These are phyloP conservation scores for Diglossa cyanea DNA, from an alignment of 2,797 vertebrate genomes.

Conservation along the genomic window DNA sequence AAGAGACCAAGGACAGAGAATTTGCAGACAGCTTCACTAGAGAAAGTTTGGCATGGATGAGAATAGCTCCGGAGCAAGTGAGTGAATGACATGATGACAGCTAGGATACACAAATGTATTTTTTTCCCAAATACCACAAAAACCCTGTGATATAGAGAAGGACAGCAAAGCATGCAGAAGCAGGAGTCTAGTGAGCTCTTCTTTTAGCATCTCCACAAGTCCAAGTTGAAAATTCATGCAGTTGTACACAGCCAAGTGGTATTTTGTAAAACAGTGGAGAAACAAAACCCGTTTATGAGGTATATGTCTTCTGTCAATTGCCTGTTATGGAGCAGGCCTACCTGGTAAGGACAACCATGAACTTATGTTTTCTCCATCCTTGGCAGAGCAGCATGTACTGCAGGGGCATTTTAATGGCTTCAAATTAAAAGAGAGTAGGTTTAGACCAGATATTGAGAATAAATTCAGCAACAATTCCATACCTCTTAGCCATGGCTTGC, in stretches of 20 bases:
- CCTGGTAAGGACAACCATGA: background rate
- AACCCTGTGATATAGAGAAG: background rate
- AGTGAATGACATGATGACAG: background rate
- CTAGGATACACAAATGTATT: background rate
- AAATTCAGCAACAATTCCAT: background rate
- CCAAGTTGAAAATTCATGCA: background rate
- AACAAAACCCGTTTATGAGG: background rate
- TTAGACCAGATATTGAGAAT: background rate
- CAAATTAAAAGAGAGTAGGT: background rate
- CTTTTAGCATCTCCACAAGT: background rate
- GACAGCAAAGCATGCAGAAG: background rate
- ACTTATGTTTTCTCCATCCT: background rate
- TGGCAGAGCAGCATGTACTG: background rate
- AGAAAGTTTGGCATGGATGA: background rate
- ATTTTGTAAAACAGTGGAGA: background rate
- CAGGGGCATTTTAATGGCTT: background rate
- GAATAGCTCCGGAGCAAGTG: background rate
- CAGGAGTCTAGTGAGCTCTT: background rate
- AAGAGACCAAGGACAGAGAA: background rate
- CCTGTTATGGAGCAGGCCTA: background rate
- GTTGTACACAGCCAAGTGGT: background rate
- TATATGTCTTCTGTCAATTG: background rate
- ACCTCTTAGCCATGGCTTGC: background rate
- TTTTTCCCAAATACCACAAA: background rate
- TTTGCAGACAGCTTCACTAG: background rate